phyloP scores from a whole-genome alignment of 2,113 vertebrate genomes.

The Cochlearius cochlearius region DNA sequence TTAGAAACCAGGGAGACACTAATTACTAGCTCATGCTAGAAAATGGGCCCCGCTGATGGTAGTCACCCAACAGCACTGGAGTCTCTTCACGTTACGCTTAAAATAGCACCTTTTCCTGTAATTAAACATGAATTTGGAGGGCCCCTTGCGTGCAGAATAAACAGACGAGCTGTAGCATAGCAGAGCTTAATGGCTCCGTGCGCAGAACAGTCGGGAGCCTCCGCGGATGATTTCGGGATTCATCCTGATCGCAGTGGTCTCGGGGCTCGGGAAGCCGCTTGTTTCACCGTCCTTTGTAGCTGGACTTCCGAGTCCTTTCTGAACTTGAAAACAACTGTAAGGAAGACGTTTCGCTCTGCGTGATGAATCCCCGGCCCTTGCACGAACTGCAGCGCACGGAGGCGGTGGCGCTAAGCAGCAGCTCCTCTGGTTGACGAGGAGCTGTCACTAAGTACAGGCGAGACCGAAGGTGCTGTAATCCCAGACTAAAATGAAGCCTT shows the following conservation, averaged over 20 bases:
- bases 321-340: neutral
- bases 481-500: neutral
- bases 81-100: neutral
- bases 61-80: neutral
- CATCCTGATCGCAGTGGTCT: no score
- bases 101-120: neutral
- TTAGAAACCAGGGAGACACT: neutral
- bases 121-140: neutral
- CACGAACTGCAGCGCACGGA: neutral
- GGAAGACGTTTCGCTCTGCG: rapidly evolving
- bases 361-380: neutral
- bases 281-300: no score
- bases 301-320: neutral
- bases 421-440: neutral
- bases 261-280: neutral
- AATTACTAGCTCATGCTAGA: neutral
- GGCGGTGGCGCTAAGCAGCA: no score
- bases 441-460: neutral
- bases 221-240: no score
- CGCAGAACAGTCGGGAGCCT: neutral
- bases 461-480: neutral
- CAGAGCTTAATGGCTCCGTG: neutral
- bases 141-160: no score
- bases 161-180: neutral
- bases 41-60: neutral